phyloP scores from a whole-genome alignment of 1,140 invertebrate genomes.

The Chironomus striatipennis region DNA sequence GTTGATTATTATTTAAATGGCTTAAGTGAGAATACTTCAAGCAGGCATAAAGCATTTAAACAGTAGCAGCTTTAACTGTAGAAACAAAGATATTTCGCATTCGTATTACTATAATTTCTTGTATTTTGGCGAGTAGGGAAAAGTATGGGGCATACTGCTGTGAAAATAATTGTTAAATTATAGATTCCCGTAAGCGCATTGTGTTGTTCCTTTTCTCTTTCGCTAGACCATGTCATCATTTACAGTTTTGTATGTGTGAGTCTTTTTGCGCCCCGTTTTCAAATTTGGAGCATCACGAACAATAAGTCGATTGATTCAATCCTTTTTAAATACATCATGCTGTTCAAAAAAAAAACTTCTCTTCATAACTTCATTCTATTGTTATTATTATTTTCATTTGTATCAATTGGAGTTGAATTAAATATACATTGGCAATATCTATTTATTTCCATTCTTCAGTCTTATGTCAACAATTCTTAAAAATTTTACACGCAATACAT shows the following conservation, averaged over 20 bases:
- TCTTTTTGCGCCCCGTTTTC: no score
- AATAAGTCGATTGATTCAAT: not conserved
- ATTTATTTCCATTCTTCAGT: not conserved
- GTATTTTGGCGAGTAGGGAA: not conserved
- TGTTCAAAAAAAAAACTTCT: not conserved
- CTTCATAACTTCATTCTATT: not conserved
- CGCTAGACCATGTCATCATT: not conserved
- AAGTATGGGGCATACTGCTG: not conserved
- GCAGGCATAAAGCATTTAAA: constrained; percentile 3
- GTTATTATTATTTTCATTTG: not conserved
- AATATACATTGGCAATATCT: not conserved
- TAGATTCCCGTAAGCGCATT: constrained; percentile 21
- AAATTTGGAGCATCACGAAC: not conserved
- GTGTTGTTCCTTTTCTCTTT: not conserved
- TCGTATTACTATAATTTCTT: not conserved
- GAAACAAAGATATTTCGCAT: not conserved
- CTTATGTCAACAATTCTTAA: not conserved
- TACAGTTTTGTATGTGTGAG: no score
- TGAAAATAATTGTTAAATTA: constrained; percentile 24
- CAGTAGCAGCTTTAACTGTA: not conserved
- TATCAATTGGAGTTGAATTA: constrained; percentile 19
- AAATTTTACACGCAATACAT: not conserved
- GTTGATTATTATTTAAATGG: constrained; percentile 20
- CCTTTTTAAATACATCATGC: not conserved
- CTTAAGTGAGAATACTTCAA: not conserved